Conservation (phyloP, 1,140 invertebrate species). For the Saxidomus purpurata region DNA sequence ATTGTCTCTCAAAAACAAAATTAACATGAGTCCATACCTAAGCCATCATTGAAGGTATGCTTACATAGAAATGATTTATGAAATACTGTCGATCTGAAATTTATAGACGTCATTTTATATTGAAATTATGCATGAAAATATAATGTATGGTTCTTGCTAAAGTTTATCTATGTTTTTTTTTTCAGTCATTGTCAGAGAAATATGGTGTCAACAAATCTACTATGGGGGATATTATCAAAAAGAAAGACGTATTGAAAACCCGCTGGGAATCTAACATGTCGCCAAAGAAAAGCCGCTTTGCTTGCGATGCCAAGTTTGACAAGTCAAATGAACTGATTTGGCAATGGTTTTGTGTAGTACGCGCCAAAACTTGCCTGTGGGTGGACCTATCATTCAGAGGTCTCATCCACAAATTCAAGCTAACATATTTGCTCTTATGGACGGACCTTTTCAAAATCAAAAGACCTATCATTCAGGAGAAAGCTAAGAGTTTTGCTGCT, state of each 20-base stretch:
- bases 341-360: constrained; percentile 70
- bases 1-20: constrained; percentile 36
- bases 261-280: constrained; percentile 32
- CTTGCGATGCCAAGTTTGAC: background rate
- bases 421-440: too few species aligned
- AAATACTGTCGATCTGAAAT: too few species aligned
- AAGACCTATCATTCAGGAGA: constrained; percentile 51
- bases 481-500: too few species aligned
- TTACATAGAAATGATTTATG: background rate
- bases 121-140: background rate
- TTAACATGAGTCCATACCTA: constrained; percentile 56
- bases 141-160: too few species aligned
- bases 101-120: background rate
- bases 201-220: constrained; percentile 47
- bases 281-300: background rate
- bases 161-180: background rate
- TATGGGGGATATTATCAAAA: constrained; percentile 57
- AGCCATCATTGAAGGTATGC: constrained; percentile 29
- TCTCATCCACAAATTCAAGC: too few species aligned
- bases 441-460: constrained; percentile 57
- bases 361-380: background rate
- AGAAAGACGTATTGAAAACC: constrained; percentile 21
- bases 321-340: constrained; percentile 39
- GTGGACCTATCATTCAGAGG: constrained; percentile 31
- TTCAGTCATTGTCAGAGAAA: constrained; percentile 30